Evolutionary conservation across 1,140 invertebrate species (phyloP).

Genomic region (Oryzaephilus surinamensis): DNA sequence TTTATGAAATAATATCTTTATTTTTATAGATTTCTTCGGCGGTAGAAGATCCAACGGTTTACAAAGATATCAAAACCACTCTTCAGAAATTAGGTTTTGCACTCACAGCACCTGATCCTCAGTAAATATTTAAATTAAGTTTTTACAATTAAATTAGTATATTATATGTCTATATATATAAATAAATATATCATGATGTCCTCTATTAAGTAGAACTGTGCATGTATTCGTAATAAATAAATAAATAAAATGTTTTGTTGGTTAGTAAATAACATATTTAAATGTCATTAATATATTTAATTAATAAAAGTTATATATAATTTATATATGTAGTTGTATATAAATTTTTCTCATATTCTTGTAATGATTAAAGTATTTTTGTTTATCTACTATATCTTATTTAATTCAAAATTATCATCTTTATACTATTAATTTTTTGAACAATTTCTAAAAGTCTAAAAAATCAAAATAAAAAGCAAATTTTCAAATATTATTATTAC

Average conservation of each 20-base stretch:
- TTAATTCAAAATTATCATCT: neutral
- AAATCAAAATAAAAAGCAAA: too few relatives aligned
- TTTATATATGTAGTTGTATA: too few relatives aligned
- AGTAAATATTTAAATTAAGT: conserved; percentile 35
- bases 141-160: too few relatives aligned
- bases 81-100: conserved; percentile 68
- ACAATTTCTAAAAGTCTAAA: too few relatives aligned
- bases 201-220: neutral
- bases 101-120: conserved; percentile 56
- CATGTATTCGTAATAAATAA: neutral
- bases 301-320: too few relatives aligned
- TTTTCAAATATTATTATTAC: too few relatives aligned
- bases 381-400: neutral
- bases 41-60: conserved; percentile 80
- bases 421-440: neutral
- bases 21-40: conserved; percentile 63
- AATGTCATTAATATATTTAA: too few relatives aligned
- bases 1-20: conserved; percentile 11
- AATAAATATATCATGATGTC: too few relatives aligned
- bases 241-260: neutral
- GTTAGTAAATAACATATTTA: too few relatives aligned
- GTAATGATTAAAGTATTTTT: neutral
- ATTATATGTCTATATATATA: too few relatives aligned
- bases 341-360: too few relatives aligned
- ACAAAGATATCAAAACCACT: conserved; percentile 59